Conservation (phyloP, 2,113 vertebrate genomes). For the Poeciliopsis occidentalis region DNA sequence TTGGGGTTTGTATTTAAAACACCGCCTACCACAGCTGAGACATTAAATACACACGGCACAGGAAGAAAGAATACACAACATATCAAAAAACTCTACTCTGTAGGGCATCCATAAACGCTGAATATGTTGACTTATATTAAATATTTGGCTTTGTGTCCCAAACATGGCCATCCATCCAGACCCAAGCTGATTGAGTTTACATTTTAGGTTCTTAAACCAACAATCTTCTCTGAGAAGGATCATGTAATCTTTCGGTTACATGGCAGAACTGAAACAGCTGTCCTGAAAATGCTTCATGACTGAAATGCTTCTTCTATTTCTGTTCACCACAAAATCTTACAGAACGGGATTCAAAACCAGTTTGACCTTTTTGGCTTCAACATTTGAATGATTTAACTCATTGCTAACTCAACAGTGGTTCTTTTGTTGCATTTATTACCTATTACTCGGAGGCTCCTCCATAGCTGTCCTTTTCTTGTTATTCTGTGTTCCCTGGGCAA, state of each 20-base stretch:
- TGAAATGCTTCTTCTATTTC: no score
- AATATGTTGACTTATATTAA: background rate
- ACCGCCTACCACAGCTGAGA: background rate
- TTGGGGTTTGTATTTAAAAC: constrained; percentile 18
- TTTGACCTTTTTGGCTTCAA: no score
- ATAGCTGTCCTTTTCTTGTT: no score
- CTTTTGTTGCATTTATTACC: no score
- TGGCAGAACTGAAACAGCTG: no score
- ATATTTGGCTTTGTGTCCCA: background rate
- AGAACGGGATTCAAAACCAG: no score
- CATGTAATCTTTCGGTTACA: background rate
- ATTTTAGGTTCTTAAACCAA: background rate
- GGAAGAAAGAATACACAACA: constrained; percentile 7
- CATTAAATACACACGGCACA: constrained; percentile 10
- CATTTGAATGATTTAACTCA: no score
- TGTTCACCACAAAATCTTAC: no score
- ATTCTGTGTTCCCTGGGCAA: no score
- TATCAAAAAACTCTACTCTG: constrained; percentile 1
- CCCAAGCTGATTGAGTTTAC: background rate
- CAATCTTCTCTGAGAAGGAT: background rate
- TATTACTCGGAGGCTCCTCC: no score
- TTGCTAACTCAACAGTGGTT: no score
- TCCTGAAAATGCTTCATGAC: no score
- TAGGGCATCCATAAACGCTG: background rate
- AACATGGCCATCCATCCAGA: background rate